Conservation (phyloP, 2,797 vertebrate species). For the Pseudopleuronectes americanus region DNA sequence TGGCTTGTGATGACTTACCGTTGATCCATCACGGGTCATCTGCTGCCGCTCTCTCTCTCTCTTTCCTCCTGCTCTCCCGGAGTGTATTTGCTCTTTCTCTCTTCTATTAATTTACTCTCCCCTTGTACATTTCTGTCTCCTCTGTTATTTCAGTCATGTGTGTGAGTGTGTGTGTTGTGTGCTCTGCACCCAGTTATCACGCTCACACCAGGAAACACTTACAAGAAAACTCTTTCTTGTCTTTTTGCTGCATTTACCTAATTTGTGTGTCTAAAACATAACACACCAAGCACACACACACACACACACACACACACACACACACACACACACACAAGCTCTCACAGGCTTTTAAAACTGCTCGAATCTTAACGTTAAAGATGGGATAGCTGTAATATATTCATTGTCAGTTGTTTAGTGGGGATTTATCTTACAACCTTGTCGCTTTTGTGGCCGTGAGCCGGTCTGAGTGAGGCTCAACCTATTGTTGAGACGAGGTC, state of each 20-base stretch:
- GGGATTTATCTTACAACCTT: constrained; percentile 72
- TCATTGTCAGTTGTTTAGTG: constrained; percentile 70
- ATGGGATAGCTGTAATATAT: constrained; percentile 60
- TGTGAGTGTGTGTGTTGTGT: background rate
- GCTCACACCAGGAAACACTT: constrained; percentile 10
- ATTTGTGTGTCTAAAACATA: background rate
- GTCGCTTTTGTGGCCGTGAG: constrained; percentile 54
- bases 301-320: constrained; percentile 3
- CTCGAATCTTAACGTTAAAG: constrained; percentile 26
- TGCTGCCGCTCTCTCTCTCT: constrained; percentile 21
- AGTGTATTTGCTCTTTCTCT: constrained; percentile 7
- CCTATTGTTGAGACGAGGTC: constrained; percentile 74
- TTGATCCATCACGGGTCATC: constrained; percentile 28
- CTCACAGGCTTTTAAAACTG: constrained; percentile 2
- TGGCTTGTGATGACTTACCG: constrained; percentile 36
- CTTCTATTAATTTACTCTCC: constrained; percentile 18
- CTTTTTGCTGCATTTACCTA: background rate
- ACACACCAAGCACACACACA: background rate
- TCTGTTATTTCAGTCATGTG: background rate
- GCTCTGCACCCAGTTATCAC: constrained; percentile 10
- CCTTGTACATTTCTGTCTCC: background rate
- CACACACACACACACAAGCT: background rate
- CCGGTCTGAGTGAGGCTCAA: constrained; percentile 55
- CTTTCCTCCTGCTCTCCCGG: background rate
- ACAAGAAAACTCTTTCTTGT: background rate